phyloP scores from a whole-genome alignment of 2,797 vertebrate species.

The Podarcis lilfordi region DNA sequence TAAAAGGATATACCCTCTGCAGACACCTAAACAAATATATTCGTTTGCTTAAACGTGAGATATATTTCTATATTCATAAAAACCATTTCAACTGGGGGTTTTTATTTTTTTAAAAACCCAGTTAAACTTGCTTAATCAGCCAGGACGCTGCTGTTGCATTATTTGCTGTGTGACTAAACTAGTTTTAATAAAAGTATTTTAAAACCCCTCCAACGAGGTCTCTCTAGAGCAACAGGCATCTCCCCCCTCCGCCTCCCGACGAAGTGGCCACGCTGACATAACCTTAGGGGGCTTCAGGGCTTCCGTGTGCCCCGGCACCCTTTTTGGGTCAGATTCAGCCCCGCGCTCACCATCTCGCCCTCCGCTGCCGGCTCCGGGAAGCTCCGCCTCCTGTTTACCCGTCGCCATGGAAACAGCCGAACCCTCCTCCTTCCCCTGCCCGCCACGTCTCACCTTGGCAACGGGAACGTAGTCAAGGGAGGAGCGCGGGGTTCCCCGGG shows the following conservation, averaged over 20 bases:
- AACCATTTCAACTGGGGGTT: too few species aligned
- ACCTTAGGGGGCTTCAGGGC: not conserved
- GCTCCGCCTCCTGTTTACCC: conserved; percentile 25
- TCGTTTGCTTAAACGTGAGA: too few species aligned
- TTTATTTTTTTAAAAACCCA: too few species aligned
- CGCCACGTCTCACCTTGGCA: not conserved
- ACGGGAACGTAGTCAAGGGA: not conserved
- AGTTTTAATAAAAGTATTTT: too few species aligned
- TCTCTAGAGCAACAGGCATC: not conserved
- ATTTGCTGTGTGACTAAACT: too few species aligned
- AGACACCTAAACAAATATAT: too few species aligned
- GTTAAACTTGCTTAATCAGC: too few species aligned
- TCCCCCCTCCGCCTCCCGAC: not conserved
- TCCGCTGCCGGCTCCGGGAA: not conserved
- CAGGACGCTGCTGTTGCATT: too few species aligned
- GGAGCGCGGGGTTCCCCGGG: too few species aligned
- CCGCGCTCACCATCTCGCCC: conserved; percentile 62
- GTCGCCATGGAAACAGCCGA: conserved; percentile 50
- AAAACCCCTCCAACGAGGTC: not conserved
- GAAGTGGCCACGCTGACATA: not conserved
- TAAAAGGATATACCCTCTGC: too few species aligned
- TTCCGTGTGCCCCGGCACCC: not conserved
- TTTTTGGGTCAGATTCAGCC: not conserved
- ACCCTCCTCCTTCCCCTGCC: too few species aligned
- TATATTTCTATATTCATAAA: too few species aligned